Evolutionary conservation across 2,888 invertebrate species (phyloP).

Genomic region (Ormia ochracea): DNA sequence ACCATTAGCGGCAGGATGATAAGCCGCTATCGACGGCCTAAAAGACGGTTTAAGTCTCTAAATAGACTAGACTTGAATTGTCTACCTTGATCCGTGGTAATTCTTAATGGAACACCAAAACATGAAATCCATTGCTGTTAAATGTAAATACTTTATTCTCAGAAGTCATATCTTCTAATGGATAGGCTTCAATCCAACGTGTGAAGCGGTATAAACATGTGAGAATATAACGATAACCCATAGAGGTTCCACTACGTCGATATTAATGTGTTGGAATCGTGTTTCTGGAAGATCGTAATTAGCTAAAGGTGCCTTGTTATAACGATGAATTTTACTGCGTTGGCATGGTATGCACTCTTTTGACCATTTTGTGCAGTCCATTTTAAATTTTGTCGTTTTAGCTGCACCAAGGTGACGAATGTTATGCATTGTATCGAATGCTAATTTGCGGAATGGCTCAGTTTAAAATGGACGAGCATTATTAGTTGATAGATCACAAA

Average conservation of each 20-base stretch:
- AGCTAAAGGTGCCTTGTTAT: background rate
- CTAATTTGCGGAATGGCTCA: background rate
- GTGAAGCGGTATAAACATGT: too few relatives aligned
- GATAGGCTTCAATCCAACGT: too few relatives aligned
- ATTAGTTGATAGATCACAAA: background rate
- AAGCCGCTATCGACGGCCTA: too few relatives aligned
- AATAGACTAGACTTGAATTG: too few relatives aligned
- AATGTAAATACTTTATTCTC: too few relatives aligned
- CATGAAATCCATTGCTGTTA: too few relatives aligned
- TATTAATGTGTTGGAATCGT: background rate
- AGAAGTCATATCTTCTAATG: too few relatives aligned
- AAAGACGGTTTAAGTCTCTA: too few relatives aligned
- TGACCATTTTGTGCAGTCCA: background rate
- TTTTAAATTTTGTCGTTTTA: background rate
- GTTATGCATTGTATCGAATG: background rate
- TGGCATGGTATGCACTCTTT: background rate
- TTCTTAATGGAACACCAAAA: too few relatives aligned
- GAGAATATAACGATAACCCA: too few relatives aligned
- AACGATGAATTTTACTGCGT: background rate
- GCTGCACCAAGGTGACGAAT: background rate
- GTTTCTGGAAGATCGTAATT: background rate
- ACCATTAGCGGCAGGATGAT: too few relatives aligned
- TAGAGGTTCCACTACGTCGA: background rate
- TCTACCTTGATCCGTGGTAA: too few relatives aligned
- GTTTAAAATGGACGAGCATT: background rate